These are phyloP conservation scores for Gadus macrocephalus DNA, from an alignment of 2,113 vertebrate species.

Conservation along the genomic window DNA sequence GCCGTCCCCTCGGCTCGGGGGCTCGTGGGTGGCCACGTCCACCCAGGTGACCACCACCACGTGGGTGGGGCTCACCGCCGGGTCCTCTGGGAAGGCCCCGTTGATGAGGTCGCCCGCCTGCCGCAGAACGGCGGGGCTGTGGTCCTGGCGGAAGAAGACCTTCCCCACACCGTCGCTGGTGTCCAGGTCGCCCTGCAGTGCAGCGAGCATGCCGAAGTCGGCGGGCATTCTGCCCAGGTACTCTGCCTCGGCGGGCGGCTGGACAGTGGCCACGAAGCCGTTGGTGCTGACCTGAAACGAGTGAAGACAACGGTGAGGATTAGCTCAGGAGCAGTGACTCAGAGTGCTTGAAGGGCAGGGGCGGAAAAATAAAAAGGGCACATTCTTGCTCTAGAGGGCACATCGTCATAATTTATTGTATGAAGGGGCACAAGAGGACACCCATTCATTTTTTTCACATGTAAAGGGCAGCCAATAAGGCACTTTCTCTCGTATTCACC, in stretches of 20 bases:
- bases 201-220: conserved; percentile 79
- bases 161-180: conserved; percentile 77
- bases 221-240: conserved; percentile 80
- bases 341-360: no score
- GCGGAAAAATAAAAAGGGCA: no score
- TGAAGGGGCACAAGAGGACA: no score
- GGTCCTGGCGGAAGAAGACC: conserved; percentile 83
- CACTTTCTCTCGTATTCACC: no score
- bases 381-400: no score
- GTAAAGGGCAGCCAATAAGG: no score
- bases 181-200: conserved; percentile 85
- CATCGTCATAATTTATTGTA: no score
- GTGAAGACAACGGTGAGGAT: no score
- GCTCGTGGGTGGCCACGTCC: conserved; percentile 67
- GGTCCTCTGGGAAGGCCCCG: conserved; percentile 75
- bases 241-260: conserved; percentile 71
- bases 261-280: conserved; percentile 79
- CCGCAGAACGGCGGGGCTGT: conserved; percentile 62
- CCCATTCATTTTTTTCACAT: no score
- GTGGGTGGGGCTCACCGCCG: conserved; percentile 69
- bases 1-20: conserved; percentile 44
- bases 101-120: conserved; percentile 72
- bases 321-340: no score
- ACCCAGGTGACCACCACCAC: conserved; percentile 83
- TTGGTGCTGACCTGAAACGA: conserved; percentile 83